phyloP scores from a whole-genome alignment of 2,113 vertebrate genomes.

The Petroica traversi region DNA sequence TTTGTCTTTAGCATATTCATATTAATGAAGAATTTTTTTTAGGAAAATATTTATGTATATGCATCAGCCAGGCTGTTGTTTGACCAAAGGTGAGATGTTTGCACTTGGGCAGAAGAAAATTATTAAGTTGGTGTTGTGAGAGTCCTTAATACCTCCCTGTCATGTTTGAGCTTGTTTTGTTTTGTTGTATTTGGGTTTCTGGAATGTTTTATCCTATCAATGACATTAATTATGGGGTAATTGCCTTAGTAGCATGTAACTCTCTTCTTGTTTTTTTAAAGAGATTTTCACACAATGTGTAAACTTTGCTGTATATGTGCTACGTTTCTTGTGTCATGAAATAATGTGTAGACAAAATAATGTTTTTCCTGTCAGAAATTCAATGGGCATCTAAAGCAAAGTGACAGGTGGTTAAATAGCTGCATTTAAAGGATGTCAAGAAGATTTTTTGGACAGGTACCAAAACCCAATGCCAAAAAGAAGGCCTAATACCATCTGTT shows the following conservation, averaged over 20 bases:
- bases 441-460: constrained; percentile 73
- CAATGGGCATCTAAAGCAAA: constrained; percentile 67
- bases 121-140: background rate
- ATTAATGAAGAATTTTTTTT: rapidly evolving
- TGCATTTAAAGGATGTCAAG: constrained; percentile 71
- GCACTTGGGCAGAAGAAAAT: background rate
- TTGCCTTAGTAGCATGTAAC: constrained; percentile 50
- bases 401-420: constrained; percentile 70
- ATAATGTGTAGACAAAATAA: constrained; percentile 69
- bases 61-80: background rate
- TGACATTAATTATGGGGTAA: constrained; percentile 61
- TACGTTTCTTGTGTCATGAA: constrained; percentile 54
- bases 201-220: constrained; percentile 46
- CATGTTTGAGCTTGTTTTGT: constrained; percentile 3
- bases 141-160: background rate
- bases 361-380: constrained; percentile 73
- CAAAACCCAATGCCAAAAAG: constrained; percentile 68
- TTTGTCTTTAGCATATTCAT: background rate
- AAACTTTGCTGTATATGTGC: constrained; percentile 39
- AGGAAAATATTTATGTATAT: background rate
- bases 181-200: constrained; percentile 41
- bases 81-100: background rate
- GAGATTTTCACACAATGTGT: constrained; percentile 67
- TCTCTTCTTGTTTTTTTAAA: constrained; percentile 38
- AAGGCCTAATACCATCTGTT: constrained; percentile 68